Evolutionary conservation across 2,797 vertebrate species (phyloP).

Genomic region (Sebastiscus albofasciatus): DNA sequence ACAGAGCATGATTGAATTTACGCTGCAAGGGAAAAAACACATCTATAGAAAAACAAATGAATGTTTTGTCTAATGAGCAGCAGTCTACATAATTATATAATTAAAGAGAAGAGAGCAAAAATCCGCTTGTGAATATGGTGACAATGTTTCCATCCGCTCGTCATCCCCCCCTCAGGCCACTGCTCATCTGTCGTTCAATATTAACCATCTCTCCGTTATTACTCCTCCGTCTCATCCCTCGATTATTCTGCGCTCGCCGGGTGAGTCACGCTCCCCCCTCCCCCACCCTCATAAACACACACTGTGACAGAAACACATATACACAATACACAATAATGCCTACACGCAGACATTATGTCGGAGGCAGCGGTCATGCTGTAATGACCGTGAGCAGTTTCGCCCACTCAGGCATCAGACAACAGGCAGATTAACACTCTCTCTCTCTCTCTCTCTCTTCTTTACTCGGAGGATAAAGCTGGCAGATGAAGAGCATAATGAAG

Average conservation of each 20-base stretch:
- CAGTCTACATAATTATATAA: no score
- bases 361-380: slow-evolving; percentile 49
- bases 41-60: not conserved
- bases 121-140: slow-evolving; percentile 23
- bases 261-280: slow-evolving; percentile 59
- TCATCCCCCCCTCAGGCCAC: slow-evolving; percentile 44
- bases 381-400: slow-evolving; percentile 64
- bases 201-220: slow-evolving; percentile 67
- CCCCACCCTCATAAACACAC: slow-evolving; percentile 8
- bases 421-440: slow-evolving; percentile 58
- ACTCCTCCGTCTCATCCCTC: slow-evolving; percentile 66
- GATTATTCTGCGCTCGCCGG: slow-evolving; percentile 37
- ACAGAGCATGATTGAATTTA: not conserved
- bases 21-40: not conserved
- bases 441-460: slow-evolving; percentile 6
- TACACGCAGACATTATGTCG: slow-evolving; percentile 32
- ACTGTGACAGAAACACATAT: slow-evolving; percentile 46
- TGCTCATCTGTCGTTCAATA: slow-evolving; percentile 75
- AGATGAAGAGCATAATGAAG: slow-evolving; percentile 48
- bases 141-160: slow-evolving; percentile 39
- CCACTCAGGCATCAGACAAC: slow-evolving; percentile 74
- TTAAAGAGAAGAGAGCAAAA: not conserved
- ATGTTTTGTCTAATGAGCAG: slow-evolving; percentile 1
- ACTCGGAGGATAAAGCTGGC: slow-evolving; percentile 54
- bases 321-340: slow-evolving; percentile 36